Percentiles rank a stretch among this genome's conserved stretches.
Evolutionary conservation across 2,797 vertebrate species (phyloP).

Genomic region (Allobates femoralis): DNA sequence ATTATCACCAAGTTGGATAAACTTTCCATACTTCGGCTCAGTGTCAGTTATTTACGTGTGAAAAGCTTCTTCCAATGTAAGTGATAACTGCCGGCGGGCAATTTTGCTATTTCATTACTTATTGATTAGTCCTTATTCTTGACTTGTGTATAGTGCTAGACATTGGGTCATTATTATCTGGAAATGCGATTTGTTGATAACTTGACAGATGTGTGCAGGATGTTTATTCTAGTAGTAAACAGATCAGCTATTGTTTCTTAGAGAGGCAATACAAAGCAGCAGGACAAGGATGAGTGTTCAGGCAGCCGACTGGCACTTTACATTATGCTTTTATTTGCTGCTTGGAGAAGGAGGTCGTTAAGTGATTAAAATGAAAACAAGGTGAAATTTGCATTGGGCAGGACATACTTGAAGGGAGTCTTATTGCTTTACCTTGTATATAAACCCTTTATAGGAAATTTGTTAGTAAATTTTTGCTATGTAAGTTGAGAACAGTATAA

Average conservation of each 20-base stretch:
- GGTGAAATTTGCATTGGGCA: too few species aligned
- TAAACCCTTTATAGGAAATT: too few species aligned
- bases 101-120: too few species aligned
- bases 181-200: neutral
- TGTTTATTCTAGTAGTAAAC: neutral
- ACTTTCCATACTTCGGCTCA: conserved; percentile 92
- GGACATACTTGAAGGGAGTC: too few species aligned
- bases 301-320: neutral
- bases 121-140: too few species aligned
- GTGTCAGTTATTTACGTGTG: conserved; percentile 93
- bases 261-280: neutral
- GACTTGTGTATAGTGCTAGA: too few species aligned
- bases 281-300: neutral
- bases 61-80: conserved; percentile 98
- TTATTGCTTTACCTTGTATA: too few species aligned
- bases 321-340: neutral
- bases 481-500: too few species aligned
- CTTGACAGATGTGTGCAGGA: neutral
- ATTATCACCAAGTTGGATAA: conserved; percentile 95
- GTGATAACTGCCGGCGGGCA: neutral
- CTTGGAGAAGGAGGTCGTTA: neutral
- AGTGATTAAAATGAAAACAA: too few species aligned
- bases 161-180: too few species aligned
- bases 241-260: neutral
- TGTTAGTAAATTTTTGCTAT: too few species aligned